Evolutionary conservation across 2,113 vertebrate genomes (phyloP).

Genomic region (Myotis davidii): DNA sequence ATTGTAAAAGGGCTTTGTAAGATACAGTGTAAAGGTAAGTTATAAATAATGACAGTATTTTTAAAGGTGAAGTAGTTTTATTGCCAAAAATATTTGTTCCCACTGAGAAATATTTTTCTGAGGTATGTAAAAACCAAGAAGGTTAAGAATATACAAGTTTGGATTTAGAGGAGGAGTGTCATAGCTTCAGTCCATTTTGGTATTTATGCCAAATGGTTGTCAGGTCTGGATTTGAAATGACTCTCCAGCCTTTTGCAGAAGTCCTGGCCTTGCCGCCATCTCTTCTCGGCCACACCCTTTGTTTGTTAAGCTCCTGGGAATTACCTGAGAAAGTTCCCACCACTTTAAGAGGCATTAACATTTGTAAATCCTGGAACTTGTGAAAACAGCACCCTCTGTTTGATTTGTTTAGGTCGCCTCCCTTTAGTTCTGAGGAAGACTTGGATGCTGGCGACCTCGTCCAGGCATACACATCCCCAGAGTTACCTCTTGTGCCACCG

Average conservation of each 20-base stretch:
- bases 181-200: neutral
- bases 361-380: neutral
- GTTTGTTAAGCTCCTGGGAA: neutral
- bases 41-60: neutral
- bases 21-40: neutral
- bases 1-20: neutral
- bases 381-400: fast-evolving
- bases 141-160: neutral
- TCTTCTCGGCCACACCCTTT: neutral
- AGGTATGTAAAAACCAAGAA: neutral
- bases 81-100: neutral
- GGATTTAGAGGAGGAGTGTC: neutral
- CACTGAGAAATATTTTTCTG: constrained; percentile 3
- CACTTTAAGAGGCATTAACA: fast-evolving
- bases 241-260: no score
- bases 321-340: neutral
- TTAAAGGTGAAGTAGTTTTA: neutral
- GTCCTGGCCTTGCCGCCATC: fast-evolving
- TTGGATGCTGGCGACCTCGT: constrained; percentile 80
- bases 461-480: constrained; percentile 68
- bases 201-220: neutral
- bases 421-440: constrained; percentile 93
- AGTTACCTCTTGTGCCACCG: constrained; percentile 32
- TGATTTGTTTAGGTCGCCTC: constrained; percentile 86
- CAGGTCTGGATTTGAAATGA: no score